phyloP scores from a whole-genome alignment of 2,797 vertebrate genomes.

The Cynopterus sphinx region DNA sequence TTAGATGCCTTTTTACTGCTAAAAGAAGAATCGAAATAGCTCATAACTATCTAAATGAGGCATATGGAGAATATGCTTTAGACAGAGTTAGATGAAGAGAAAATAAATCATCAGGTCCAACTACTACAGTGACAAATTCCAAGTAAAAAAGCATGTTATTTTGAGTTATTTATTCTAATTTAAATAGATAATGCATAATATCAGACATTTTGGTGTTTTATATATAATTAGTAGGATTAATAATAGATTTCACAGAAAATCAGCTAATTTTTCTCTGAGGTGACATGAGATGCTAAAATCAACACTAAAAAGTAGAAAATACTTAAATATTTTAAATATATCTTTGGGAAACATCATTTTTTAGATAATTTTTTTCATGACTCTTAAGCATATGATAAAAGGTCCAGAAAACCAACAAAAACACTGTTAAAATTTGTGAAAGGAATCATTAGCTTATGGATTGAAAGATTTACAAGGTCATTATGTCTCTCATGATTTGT shows the following conservation, averaged over 20 bases:
- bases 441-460: neutral
- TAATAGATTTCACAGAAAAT: conserved; percentile 59
- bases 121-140: neutral
- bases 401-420: neutral
- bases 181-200: conserved; percentile 42
- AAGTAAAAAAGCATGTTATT: neutral
- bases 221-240: conserved; percentile 49
- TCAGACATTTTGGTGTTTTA: conserved; percentile 41
- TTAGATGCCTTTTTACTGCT: neutral
- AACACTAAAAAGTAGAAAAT: conserved; percentile 30
- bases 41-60: conserved; percentile 25
- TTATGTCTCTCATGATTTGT: neutral
- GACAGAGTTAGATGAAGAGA: neutral
- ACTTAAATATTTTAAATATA: neutral
- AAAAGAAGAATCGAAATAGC: conserved; percentile 12
- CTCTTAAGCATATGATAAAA: neutral
- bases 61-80: neutral
- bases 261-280: conserved; percentile 17
- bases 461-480: neutral
- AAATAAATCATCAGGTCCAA: neutral
- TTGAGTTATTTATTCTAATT: conserved; percentile 27
- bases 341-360: neutral
- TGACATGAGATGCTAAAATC: conserved; percentile 37
- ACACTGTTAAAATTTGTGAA: neutral
- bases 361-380: neutral